phyloP scores from a whole-genome alignment of 2,888 invertebrate genomes.

The Actias luna region DNA sequence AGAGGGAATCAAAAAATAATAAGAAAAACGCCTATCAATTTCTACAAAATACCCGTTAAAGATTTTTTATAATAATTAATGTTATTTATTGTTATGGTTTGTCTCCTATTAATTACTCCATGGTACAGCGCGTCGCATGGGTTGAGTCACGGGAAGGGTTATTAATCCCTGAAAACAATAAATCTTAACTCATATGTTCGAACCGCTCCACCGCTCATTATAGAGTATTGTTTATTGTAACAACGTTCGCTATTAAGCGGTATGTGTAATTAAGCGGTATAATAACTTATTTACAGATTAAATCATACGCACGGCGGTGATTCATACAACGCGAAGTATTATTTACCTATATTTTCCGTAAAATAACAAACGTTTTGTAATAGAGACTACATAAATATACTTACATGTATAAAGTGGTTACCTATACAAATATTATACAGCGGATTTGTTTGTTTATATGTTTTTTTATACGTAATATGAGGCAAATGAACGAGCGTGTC shows the following conservation, averaged over 20 bases:
- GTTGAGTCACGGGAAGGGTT: constrained; percentile 8
- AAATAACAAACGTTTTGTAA: not conserved
- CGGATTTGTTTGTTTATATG: no score
- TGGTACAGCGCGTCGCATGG: constrained; percentile 24
- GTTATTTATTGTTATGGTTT: not conserved
- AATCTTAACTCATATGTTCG: constrained; percentile 32
- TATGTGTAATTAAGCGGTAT: constrained; percentile 16
- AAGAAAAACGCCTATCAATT: not conserved
- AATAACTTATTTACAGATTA: constrained; percentile 15
- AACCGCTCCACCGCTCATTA: constrained; percentile 19
- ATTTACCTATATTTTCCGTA: not conserved
- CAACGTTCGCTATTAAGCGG: constrained; percentile 14
- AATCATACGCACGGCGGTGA: not conserved
- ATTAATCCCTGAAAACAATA: constrained; percentile 41
- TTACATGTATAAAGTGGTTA: no score
- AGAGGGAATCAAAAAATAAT: no score
- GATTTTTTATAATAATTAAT: not conserved
- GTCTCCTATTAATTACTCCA: constrained; percentile 24
- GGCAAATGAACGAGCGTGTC: no score
- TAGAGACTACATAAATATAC: not conserved
- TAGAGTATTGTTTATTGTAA: constrained; percentile 20
- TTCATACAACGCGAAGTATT: not conserved
- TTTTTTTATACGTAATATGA: no score
- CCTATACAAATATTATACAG: no score
- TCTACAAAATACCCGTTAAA: not conserved